Conservation (phyloP, 2,797 vertebrate genomes). For the Tokudaia tokunoshimensis region DNA sequence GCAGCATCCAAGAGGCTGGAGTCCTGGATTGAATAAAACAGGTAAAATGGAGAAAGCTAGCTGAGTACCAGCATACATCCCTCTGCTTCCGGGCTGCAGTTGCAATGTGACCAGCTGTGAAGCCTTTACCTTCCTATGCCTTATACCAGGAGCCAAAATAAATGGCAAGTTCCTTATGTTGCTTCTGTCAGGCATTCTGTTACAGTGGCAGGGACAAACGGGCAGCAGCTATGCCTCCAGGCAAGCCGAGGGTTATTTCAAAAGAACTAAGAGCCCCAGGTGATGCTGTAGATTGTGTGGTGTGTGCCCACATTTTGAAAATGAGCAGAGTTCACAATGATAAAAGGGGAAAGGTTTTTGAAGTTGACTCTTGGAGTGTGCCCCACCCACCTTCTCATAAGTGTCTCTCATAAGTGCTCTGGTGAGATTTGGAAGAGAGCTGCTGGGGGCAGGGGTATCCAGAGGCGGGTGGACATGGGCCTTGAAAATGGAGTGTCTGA, state of each 20-base stretch:
- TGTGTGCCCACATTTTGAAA: neutral
- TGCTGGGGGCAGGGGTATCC: neutral
- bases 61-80: too few species aligned
- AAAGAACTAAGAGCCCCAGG: neutral
- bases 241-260: fast-evolving
- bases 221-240: fast-evolving
- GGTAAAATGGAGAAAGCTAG: neutral
- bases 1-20: neutral
- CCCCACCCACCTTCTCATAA: too few species aligned
- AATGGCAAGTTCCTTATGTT: neutral
- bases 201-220: neutral
- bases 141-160: neutral
- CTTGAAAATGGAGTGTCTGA: neutral
- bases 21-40: neutral
- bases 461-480: fast-evolving
- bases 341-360: neutral
- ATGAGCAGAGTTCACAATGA: neutral
- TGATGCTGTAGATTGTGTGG: too few species aligned
- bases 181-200: neutral
- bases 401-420: neutral
- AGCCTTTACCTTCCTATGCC: too few species aligned
- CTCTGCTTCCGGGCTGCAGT: neutral
- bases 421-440: neutral
- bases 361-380: neutral
- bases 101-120: neutral